phyloP scores from a whole-genome alignment of 1,140 invertebrate genomes.

The Oryctes rhinoceros region DNA sequence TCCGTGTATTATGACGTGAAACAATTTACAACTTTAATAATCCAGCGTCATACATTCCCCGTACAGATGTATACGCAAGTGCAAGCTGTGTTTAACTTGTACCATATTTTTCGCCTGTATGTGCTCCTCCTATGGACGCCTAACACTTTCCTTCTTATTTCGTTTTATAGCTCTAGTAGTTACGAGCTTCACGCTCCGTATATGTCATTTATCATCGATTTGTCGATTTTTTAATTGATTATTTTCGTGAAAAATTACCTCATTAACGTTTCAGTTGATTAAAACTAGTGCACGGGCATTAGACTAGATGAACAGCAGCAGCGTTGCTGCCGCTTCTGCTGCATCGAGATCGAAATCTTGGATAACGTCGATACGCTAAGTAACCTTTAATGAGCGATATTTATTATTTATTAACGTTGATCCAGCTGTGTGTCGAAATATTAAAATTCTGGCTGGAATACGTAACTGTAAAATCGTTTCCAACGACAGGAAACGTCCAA shows the following conservation, averaged over 20 bases:
- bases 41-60: not conserved
- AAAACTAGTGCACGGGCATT: not conserved
- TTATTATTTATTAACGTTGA: not conserved
- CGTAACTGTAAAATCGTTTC: not conserved
- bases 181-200: not conserved
- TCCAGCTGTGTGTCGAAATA: slow-evolving; percentile 12
- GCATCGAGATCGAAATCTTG: not conserved
- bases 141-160: too few relatives aligned
- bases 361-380: not conserved
- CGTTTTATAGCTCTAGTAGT: not conserved
- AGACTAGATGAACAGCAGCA: too few relatives aligned
- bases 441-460: not conserved
- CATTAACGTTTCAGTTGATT: slow-evolving; percentile 25
- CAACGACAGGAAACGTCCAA: not conserved
- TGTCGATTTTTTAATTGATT: slow-evolving; percentile 35
- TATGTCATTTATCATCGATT: slow-evolving; percentile 17
- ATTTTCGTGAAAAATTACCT: slow-evolving; percentile 29
- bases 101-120: not conserved
- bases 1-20: slow-evolving; percentile 8
- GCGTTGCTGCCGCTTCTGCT: not conserved
- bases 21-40: slow-evolving; percentile 24
- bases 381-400: not conserved
- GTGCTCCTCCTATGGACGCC: not conserved
- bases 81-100: slow-evolving; percentile 14
- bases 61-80: not conserved